Evolutionary conservation across 2,113 vertebrate species (phyloP).

Genomic region (Clarias gariepinus): DNA sequence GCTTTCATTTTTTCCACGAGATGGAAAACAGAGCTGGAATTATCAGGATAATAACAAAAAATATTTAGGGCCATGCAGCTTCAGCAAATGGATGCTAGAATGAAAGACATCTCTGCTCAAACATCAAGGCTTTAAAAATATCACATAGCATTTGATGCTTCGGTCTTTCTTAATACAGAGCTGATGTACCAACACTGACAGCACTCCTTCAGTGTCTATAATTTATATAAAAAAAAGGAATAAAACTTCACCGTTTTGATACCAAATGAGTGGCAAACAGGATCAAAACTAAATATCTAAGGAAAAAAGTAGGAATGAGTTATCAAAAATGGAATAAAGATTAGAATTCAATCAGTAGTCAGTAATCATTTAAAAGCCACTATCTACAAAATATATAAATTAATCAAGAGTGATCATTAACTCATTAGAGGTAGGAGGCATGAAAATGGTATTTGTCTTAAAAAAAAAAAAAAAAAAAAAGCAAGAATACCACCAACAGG

Average conservation of each 20-base stretch:
- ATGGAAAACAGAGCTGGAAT: not conserved
- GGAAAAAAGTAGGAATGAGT: not conserved
- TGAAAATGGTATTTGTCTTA: constrained; percentile 29
- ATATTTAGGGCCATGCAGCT: not conserved
- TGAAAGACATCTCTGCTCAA: not conserved
- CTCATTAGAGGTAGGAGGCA: constrained; percentile 46
- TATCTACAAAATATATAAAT: constrained; percentile 29
- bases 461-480: not conserved
- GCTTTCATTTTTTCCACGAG: not conserved
- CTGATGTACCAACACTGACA: not conserved
- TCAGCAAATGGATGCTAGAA: not conserved
- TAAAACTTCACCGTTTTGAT: not conserved
- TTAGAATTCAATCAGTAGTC: not conserved
- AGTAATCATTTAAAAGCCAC: constrained; percentile 2
- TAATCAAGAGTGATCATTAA: constrained; percentile 25
- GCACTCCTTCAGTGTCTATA: not conserved
- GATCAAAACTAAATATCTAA: not conserved
- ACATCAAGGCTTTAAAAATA: not conserved
- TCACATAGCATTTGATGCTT: no score
- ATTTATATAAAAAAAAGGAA: not conserved
- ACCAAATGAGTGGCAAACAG: not conserved
- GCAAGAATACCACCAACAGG: not conserved
- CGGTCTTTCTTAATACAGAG: not conserved
- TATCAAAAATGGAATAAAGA: not conserved
- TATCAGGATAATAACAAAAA: not conserved